phyloP scores from a whole-genome alignment of 2,797 vertebrate genomes.

The Muscicapa comitata region DNA sequence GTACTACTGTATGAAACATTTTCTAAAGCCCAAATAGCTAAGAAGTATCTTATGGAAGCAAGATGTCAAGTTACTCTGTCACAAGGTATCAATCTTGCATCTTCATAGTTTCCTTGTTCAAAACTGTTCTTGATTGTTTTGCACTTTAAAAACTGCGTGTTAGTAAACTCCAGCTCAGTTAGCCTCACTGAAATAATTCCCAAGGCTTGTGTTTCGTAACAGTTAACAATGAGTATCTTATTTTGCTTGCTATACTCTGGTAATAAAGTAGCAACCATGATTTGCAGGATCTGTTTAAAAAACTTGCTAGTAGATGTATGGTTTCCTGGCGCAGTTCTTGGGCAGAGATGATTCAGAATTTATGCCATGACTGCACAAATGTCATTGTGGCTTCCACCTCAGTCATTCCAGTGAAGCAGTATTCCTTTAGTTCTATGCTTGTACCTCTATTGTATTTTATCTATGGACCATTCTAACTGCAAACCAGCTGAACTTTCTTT shows the following conservation, averaged over 20 bases:
- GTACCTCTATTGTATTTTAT: neutral
- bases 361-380: neutral
- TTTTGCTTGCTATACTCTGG: neutral
- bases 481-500: conserved; percentile 2
- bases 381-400: neutral
- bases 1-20: neutral
- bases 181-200: neutral
- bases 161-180: neutral
- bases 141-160: neutral
- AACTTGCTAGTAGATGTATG: neutral
- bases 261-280: neutral
- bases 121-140: neutral
- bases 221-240: neutral
- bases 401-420: neutral
- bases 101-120: neutral
- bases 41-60: neutral
- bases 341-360: neutral
- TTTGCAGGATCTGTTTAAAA: neutral
- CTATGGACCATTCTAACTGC: neutral
- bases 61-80: neutral
- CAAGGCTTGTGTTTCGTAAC: neutral
- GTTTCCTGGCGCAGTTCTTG: neutral
- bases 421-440: conserved; percentile 9
- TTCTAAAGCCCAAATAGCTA: neutral
- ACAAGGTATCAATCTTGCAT: neutral